Percentiles rank a stretch among this genome's conserved stretches.
Evolutionary conservation across 1,140 invertebrate species (phyloP).

Genomic region (Arctopsyche grandis): DNA sequence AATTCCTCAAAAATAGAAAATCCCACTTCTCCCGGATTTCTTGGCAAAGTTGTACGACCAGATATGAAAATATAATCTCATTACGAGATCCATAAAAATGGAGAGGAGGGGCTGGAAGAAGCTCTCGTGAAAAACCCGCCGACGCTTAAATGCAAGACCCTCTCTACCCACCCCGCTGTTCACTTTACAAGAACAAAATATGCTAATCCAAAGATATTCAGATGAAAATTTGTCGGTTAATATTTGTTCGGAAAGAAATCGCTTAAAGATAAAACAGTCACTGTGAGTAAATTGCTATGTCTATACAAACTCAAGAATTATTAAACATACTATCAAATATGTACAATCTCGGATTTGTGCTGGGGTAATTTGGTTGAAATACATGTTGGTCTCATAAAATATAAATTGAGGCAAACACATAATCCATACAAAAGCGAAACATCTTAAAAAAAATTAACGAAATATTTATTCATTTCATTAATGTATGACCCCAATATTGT

Average conservation of each 20-base stretch:
- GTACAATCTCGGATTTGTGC: too few relatives aligned
- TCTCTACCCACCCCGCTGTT: background rate
- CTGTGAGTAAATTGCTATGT: background rate
- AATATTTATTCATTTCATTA: too few relatives aligned
- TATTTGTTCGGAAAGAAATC: slow-evolving; percentile 16
- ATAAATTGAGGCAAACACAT: too few relatives aligned
- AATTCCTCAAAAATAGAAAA: slow-evolving; percentile 28
- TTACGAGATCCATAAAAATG: slow-evolving; percentile 34
- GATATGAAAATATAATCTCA: slow-evolving; percentile 42
- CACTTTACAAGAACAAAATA: background rate
- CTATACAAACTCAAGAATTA: too few relatives aligned
- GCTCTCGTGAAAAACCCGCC: background rate
- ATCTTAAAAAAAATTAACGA: too few relatives aligned
- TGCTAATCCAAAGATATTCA: background rate
- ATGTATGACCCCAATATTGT: too few relatives aligned
- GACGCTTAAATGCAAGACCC: background rate
- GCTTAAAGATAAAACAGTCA: background rate
- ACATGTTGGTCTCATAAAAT: too few relatives aligned
- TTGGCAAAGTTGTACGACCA: slow-evolving; percentile 13
- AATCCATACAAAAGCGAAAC: too few relatives aligned
- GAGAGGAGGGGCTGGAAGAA: background rate
- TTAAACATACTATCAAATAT: too few relatives aligned
- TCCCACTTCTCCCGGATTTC: background rate
- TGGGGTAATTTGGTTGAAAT: too few relatives aligned
- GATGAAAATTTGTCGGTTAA: slow-evolving; percentile 1